A percentile compares a stretch with the other conserved stretches of the same genome.
phyloP scores from a whole-genome alignment of 1,140 invertebrate genomes.

The Diorhabda carinulata region DNA sequence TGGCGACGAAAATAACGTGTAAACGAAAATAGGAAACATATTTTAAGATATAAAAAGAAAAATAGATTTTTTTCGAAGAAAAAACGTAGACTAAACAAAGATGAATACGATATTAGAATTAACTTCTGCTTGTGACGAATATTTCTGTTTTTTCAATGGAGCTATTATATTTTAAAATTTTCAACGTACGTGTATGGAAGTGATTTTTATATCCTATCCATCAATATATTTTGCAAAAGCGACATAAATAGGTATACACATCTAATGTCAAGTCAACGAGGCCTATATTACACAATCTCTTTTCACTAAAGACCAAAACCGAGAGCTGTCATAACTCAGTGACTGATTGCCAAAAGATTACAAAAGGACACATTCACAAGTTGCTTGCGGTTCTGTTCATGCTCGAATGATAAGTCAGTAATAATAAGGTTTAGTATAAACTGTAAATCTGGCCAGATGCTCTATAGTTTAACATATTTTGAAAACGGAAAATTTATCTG shows the following conservation, averaged over 20 bases:
- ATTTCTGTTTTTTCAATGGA: not conserved
- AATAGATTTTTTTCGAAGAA: not conserved
- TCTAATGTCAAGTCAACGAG: constrained; percentile 27
- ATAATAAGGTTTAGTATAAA: constrained; percentile 4
- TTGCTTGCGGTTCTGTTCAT: constrained; percentile 20
- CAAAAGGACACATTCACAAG: constrained; percentile 26
- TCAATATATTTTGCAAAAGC: constrained; percentile 2
- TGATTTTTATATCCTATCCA: not conserved
- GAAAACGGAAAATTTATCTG: too few relatives aligned
- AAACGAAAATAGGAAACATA: too few relatives aligned
- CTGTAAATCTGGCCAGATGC: too few relatives aligned
- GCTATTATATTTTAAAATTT: not conserved
- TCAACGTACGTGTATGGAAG: not conserved
- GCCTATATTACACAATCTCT: constrained; percentile 32
- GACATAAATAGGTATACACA: constrained; percentile 7
- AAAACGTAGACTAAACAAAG: not conserved
- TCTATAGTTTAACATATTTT: too few relatives aligned
- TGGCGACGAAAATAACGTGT: too few relatives aligned
- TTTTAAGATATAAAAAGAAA: not conserved
- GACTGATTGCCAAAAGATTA: constrained; percentile 27
- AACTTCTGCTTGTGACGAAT: not conserved
- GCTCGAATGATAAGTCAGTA: constrained; percentile 8
- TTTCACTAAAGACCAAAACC: constrained; percentile 26
- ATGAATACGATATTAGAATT: not conserved
- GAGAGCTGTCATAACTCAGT: constrained; percentile 35